These are phyloP conservation scores for Leptobrachium leishanense DNA, from an alignment of 2,113 vertebrate genomes.

Conservation along the genomic window DNA sequence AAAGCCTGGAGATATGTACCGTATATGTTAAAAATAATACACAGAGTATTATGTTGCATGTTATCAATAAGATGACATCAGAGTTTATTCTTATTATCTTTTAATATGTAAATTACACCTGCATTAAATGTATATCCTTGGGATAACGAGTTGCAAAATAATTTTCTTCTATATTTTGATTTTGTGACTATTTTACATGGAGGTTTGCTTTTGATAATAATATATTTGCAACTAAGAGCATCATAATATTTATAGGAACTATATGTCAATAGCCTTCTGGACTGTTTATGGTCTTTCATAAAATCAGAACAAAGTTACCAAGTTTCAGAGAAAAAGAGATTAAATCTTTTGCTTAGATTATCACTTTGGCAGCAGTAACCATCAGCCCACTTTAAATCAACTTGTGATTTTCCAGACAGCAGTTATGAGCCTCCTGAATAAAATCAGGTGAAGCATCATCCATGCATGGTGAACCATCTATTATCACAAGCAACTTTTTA, in stretches of 20 bases:
- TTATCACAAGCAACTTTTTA: conserved; percentile 14
- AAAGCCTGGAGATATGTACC: too few relatives aligned
- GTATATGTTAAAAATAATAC: too few relatives aligned
- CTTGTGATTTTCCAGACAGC: conserved; percentile 30
- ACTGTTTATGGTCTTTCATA: neutral
- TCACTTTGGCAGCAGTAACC: neutral
- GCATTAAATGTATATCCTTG: too few relatives aligned
- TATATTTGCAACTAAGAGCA: neutral
- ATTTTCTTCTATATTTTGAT: neutral
- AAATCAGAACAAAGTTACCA: neutral
- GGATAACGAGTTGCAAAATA: neutral
- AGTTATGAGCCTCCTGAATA: conserved; percentile 19
- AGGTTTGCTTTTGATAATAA: neutral
- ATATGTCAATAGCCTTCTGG: neutral
- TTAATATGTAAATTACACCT: too few relatives aligned
- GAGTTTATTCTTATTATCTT: neutral
- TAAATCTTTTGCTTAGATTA: neutral
- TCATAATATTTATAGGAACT: neutral
- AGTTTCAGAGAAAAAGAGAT: neutral
- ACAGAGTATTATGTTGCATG: too few relatives aligned
- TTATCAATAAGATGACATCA: too few relatives aligned
- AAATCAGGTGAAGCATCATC: conserved; percentile 22
- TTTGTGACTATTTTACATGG: neutral
- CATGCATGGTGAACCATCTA: conserved; percentile 14
- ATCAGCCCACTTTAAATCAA: conserved; percentile 5